These are phyloP conservation scores for Kryptolebias ocellatus DNA, from an alignment of 2,797 vertebrate species.

Conservation along the genomic window DNA sequence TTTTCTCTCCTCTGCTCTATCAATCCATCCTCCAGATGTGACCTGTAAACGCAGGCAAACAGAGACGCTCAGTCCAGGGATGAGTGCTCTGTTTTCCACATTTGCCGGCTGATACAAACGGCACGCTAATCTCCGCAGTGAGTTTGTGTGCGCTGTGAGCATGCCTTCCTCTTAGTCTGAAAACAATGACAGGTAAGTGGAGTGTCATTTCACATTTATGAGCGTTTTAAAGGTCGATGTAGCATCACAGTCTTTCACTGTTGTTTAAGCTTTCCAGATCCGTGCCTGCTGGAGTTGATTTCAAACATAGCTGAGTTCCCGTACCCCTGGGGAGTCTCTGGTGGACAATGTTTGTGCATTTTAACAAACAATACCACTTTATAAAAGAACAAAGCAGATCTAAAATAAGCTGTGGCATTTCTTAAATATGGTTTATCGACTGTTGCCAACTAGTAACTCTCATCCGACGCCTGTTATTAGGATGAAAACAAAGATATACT, in stretches of 20 bases:
- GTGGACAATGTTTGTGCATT: conserved; percentile 27
- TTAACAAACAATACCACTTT: conserved; percentile 28
- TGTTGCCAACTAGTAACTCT: conserved; percentile 27
- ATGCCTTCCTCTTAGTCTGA: conserved; percentile 28
- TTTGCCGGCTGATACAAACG: conserved; percentile 30
- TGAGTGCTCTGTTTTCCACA: conserved; percentile 54
- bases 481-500: conserved; percentile 40
- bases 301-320: conserved; percentile 18
- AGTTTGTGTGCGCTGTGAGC: conserved; percentile 34
- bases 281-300: conserved; percentile 8
- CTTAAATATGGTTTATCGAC: conserved; percentile 35
- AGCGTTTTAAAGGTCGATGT: conserved; percentile 12
- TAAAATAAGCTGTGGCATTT: conserved; percentile 39
- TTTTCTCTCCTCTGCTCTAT: conserved; percentile 39
- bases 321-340: conserved; percentile 32
- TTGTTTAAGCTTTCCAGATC: conserved; percentile 13
- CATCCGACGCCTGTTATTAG: conserved; percentile 5
- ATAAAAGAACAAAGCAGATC: conserved; percentile 21
- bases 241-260: conserved; percentile 24
- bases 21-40: conserved; percentile 80
- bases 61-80: conserved; percentile 66
- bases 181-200: conserved; percentile 11
- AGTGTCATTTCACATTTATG: conserved; percentile 12
- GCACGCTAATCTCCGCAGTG: conserved; percentile 20
- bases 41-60: conserved; percentile 58